Conservation (phyloP, 1,140 invertebrate genomes). For the Musca domestica region DNA sequence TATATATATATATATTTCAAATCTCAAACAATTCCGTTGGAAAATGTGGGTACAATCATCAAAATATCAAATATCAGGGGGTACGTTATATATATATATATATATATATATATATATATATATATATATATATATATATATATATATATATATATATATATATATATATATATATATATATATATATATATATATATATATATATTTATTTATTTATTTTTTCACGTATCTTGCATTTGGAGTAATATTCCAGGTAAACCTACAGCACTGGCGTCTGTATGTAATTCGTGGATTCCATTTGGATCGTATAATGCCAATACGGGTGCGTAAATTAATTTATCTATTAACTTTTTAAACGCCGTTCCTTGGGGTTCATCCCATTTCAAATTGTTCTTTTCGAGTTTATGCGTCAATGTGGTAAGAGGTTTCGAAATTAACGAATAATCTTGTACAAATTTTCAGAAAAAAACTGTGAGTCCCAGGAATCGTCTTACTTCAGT, state of each 20-base stretch:
- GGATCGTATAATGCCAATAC: background rate
- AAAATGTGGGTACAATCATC: too few species aligned
- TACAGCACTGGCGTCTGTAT: constrained; percentile 42
- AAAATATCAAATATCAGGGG: too few species aligned
- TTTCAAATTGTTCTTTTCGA: constrained; percentile 20
- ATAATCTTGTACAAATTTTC: constrained; percentile 35
- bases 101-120: too few species aligned
- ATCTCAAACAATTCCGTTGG: too few species aligned
- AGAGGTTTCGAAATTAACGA: constrained; percentile 31
- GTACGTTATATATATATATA: too few species aligned
- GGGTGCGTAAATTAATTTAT: constrained; percentile 5
- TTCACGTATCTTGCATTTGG: too few species aligned
- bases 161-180: too few species aligned
- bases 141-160: too few species aligned
- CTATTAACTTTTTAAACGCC: constrained; percentile 15
- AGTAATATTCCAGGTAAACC: constrained; percentile 42
- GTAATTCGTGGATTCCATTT: constrained; percentile 11
- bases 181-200: too few species aligned
- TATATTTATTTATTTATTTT: too few species aligned
- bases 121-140: too few species aligned
- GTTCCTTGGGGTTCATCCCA: constrained; percentile 29
- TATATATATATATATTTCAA: too few species aligned
- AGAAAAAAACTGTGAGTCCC: constrained; percentile 33
- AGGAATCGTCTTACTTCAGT: constrained; percentile 42
- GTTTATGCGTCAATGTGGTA: constrained; percentile 22